Base-by-base conservation (phyloP, 2,888 invertebrate genomes). In the Bruchidius siliquastri region DNA sequence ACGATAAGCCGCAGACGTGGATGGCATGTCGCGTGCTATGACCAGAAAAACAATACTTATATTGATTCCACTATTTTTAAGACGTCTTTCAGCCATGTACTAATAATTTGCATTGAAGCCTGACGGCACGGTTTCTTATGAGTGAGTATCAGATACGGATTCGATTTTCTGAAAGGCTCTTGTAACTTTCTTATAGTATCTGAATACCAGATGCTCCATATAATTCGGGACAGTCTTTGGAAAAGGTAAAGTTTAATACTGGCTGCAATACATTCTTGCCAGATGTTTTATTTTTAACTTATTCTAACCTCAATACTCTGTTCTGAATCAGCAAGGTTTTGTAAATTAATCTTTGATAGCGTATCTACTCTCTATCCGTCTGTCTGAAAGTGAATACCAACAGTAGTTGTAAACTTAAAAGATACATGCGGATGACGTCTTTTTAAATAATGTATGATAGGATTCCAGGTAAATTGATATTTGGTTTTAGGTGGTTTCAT, bases 61-160 rank as follows among this genome's bases (percentile, higher is more conserved):
- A 69, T 77, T 70, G n/a, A 76, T 72, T n/a, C 74, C 74, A 49
- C 75, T 75, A n/a, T 76, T 74, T 67, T 74, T 69, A 77, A 72
- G 8, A 67, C 66, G 20, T 10, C 20, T 68, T 76, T 77, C 3
- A 77, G 30, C 77, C 76, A 77, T 30, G 73, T 70, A 69, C 76
- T 76, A 2, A 77, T 22, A 0, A 75, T 77, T 69, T 77, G 77
- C 10, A 74, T 32, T 6, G 77, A 30, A 4, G 74, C 77, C n/a
- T 73, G 70, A 22, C 71, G 74, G 66, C 69, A 20, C 67, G 77
- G 74, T 21, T 70, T 76, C 72, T 75, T 77, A 68, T 72, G 73
- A 6, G 77, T 78, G 66, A 76, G 67, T 13, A 76, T 68, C 49
- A 73, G 20, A 22, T 32, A 49, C 20, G 8, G 69, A 20, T 26